A percentile compares a stretch with the other conserved stretches of the same genome.
Evolutionary conservation across 2,113 vertebrate genomes (phyloP).

Genomic region (Silurus asotus): DNA sequence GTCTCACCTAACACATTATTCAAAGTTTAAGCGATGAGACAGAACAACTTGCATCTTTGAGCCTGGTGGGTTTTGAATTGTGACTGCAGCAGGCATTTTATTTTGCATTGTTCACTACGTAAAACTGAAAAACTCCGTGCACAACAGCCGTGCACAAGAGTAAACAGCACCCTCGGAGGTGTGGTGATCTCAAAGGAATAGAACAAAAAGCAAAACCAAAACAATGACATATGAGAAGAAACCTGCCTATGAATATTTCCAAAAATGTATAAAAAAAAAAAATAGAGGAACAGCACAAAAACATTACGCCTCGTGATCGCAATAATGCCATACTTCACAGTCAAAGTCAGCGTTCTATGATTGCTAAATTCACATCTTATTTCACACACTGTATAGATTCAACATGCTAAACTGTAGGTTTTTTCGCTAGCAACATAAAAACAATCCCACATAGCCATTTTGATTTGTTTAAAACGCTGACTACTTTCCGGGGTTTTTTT

Average conservation of each 20-base stretch:
- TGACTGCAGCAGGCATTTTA: conserved; percentile 33
- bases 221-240: conserved; percentile 61
- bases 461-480: conserved; percentile 45
- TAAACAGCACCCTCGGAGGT: conserved; percentile 44
- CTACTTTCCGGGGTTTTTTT: conserved; percentile 23
- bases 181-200: conserved; percentile 30
- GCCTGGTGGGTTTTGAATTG: conserved; percentile 13
- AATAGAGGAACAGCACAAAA: conserved; percentile 56
- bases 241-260: conserved; percentile 53
- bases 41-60: background rate
- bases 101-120: conserved; percentile 17
- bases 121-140: background rate
- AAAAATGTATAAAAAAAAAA: conserved; percentile 34
- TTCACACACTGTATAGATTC: background rate
- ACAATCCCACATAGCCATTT: too few species aligned
- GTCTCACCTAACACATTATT: background rate
- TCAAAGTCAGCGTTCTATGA: background rate
- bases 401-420: too few species aligned
- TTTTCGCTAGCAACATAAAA: too few species aligned
- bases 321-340: background rate
- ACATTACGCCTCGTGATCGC: background rate
- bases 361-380: background rate
- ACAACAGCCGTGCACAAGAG: conserved; percentile 1
- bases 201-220: conserved; percentile 57
- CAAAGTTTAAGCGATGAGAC: background rate